Evolutionary conservation across 1,140 invertebrate species (phyloP).

Genomic region (Periplaneta americana): DNA sequence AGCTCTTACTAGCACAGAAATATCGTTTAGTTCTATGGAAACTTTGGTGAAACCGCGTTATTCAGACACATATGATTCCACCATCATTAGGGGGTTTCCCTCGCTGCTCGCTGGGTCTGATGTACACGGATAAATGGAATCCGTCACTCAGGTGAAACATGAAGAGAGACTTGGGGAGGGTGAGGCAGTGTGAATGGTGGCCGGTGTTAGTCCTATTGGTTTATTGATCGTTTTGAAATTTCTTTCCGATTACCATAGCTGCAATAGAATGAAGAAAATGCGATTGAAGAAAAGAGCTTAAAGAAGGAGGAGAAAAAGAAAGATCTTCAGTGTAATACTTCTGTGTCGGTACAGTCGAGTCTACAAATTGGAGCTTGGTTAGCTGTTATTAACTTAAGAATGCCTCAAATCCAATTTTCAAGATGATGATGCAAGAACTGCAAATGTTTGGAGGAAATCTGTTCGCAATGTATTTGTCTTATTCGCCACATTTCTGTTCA

Average conservation of each 20-base stretch:
- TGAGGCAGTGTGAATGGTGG: neutral
- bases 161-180: neutral
- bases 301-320: neutral
- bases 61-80: neutral
- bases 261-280: neutral
- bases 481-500: no score
- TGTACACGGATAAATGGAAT: neutral
- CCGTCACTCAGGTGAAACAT: neutral
- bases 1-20: no score
- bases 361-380: neutral
- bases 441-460: no score
- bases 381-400: neutral
- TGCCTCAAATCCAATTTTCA: neutral
- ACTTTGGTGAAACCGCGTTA: no score
- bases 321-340: neutral
- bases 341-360: neutral
- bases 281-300: neutral
- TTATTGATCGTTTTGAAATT: conserved; percentile 6
- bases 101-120: neutral
- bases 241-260: conserved; percentile 6
- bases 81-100: neutral
- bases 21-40: no score
- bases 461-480: no score
- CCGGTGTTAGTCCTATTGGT: neutral
- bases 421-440: neutral